Percentiles rank a stretch among this genome's conserved stretches.
Evolutionary conservation across 2,888 invertebrate genomes (phyloP).

Genomic region (Nomada hirtipes): DNA sequence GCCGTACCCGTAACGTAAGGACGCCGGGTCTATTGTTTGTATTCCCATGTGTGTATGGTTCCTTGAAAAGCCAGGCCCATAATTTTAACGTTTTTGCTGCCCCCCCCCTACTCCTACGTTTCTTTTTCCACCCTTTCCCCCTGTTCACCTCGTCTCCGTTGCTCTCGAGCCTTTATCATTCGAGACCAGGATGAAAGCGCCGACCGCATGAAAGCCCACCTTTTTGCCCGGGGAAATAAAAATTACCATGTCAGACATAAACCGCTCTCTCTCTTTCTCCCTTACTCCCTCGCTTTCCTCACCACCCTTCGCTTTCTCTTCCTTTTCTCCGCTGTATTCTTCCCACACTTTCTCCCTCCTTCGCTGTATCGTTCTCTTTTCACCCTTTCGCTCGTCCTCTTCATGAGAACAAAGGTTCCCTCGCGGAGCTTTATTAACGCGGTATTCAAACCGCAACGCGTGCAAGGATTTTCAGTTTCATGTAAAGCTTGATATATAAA

Average conservation of each 20-base stretch:
- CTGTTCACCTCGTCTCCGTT: conserved; percentile 38
- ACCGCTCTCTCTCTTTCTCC: conserved; percentile 46
- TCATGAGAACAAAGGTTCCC: conserved; percentile 62
- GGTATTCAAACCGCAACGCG: conserved; percentile 59
- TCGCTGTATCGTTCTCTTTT: background rate
- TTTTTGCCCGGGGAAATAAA: conserved; percentile 75
- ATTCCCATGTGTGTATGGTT: conserved; percentile 67
- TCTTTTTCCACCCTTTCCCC: conserved; percentile 15
- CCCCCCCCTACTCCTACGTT: conserved; percentile 35
- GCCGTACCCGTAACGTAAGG: conserved; percentile 60
- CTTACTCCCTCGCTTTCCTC: conserved; percentile 19
- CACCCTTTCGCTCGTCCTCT: conserved; percentile 34
- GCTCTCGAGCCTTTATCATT: conserved; percentile 69
- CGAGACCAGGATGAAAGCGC: conserved; percentile 72
- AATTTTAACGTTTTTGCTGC: conserved; percentile 71
- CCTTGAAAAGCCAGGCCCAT: conserved; percentile 70
- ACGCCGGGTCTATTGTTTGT: conserved; percentile 65
- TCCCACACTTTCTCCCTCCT: conserved; percentile 12
- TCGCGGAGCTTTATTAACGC: conserved; percentile 66
- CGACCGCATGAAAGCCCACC: conserved; percentile 73
- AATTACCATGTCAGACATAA: conserved; percentile 76
- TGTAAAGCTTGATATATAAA: conserved; percentile 42
- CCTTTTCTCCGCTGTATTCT: conserved; percentile 32
- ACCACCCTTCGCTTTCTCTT: conserved; percentile 20
- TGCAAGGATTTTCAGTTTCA: conserved; percentile 51